Percentiles rank a stretch among this genome's conserved stretches.
These are phyloP conservation scores for Aphelinus atriplicis DNA, from an alignment of 1,140 invertebrate genomes.

Conservation along the genomic window DNA sequence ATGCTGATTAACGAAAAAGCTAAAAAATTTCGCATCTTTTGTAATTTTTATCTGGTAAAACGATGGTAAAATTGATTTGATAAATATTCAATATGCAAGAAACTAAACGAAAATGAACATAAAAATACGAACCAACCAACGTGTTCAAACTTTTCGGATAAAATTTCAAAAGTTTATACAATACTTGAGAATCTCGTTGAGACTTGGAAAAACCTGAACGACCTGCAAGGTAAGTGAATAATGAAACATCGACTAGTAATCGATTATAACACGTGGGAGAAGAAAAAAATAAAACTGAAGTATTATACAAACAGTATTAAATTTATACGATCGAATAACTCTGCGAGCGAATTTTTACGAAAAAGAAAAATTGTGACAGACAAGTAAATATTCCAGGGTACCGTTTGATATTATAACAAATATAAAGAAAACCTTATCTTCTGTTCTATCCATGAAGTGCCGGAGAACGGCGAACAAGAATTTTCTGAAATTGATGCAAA, in stretches of 20 bases:
- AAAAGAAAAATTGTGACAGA: no score
- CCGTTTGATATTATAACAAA: no score
- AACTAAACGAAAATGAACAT: neutral
- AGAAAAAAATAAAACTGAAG: slow-evolving; percentile 3
- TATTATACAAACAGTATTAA: slow-evolving; percentile 29
- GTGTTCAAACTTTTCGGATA: neutral
- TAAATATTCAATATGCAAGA: neutral
- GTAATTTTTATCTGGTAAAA: neutral
- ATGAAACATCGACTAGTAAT: no score
- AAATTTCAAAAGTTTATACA: no score
- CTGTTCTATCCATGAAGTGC: no score
- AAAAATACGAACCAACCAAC: neutral
- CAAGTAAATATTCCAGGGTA: no score
- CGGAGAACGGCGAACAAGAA: no score
- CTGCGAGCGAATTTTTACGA: neutral
- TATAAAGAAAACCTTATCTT: no score
- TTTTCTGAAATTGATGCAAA: no score
- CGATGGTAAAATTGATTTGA: neutral
- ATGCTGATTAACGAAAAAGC: neutral
- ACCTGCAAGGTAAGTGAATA: no score
- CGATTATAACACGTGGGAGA: neutral
- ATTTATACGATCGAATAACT: slow-evolving; percentile 8
- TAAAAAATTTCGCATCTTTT: slow-evolving; percentile 8
- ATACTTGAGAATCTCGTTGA: no score
- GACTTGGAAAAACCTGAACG: no score